Conservation (phyloP, 1,140 invertebrate species). For the Varroa destructor region DNA sequence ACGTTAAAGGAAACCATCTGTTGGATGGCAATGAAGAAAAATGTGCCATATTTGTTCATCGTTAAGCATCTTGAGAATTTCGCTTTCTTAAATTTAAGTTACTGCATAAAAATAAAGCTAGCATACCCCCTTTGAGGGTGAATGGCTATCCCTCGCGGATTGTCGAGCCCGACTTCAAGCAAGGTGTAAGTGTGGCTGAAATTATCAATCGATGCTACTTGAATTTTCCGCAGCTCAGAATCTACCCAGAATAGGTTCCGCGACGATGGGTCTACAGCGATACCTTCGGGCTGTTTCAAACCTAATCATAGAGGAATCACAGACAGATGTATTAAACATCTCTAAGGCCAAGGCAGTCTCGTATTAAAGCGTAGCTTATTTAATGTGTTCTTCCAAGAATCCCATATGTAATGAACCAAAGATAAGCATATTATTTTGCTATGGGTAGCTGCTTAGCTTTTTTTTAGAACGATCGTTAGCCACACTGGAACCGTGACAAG, state of each 20-base stretch:
- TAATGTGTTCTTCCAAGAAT: constrained; percentile 2
- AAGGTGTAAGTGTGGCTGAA: constrained; percentile 53
- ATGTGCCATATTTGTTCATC: no score
- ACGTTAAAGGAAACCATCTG: no score
- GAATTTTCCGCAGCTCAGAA: constrained; percentile 70
- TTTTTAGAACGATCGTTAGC: no score
- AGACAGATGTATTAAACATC: constrained; percentile 5
- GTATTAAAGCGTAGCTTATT: no score
- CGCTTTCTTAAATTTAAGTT: no score
- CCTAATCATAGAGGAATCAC: constrained; percentile 45
- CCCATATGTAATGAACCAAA: constrained; percentile 28
- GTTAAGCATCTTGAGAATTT: no score
- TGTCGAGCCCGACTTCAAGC: constrained; percentile 59
- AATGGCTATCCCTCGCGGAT: constrained; percentile 86
- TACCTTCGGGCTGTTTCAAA: constrained; percentile 74
- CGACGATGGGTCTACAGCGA: constrained; percentile 80
- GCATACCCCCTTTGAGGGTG: constrained; percentile 70
- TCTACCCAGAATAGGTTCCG: constrained; percentile 93
- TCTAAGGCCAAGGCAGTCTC: no score
- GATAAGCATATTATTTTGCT: constrained; percentile 27
- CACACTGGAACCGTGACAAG: no score
- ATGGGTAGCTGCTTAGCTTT: no score
- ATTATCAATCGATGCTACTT: constrained; percentile 71
- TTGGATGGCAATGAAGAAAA: no score
- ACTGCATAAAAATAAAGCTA: constrained; percentile 16